Evolutionary conservation across 1,140 invertebrate genomes (phyloP).

Genomic region (Bradynema listronoti): DNA sequence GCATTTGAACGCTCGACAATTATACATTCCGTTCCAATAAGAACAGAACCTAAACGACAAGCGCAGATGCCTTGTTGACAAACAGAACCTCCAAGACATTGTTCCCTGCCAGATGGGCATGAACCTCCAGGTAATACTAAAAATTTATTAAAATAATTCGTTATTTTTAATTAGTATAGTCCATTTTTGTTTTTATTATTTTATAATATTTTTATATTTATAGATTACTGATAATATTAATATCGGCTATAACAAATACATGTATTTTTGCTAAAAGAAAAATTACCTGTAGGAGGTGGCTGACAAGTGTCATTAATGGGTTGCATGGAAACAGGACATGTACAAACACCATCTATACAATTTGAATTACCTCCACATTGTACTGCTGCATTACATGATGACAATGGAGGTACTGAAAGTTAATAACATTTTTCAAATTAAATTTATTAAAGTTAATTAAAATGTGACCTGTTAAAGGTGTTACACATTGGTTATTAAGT

Average conservation of each 20-base stretch:
- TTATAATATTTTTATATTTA: not conserved
- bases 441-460: not conserved
- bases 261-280: not conserved
- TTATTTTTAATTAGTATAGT: no score
- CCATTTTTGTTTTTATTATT: no score
- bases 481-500: constrained; percentile 39
- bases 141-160: no score
- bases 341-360: constrained; percentile 29
- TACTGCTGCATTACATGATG: constrained; percentile 40
- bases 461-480: constrained; percentile 39
- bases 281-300: constrained; percentile 40
- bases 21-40: constrained; percentile 33
- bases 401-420: constrained; percentile 39
- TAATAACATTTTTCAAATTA: not conserved
- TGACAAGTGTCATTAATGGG: constrained; percentile 43
- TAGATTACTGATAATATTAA: not conserved
- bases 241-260: not conserved
- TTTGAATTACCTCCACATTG: constrained; percentile 39
- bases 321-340: constrained; percentile 28
- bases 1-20: constrained; percentile 30
- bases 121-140: constrained; percentile 32
- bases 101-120: constrained; percentile 37
- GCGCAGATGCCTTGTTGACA: constrained; percentile 37
- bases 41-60: constrained; percentile 38
- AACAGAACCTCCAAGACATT: constrained; percentile 39